These are phyloP conservation scores for Emys orbicularis DNA, from an alignment of 2,797 vertebrate genomes.

Conservation along the genomic window DNA sequence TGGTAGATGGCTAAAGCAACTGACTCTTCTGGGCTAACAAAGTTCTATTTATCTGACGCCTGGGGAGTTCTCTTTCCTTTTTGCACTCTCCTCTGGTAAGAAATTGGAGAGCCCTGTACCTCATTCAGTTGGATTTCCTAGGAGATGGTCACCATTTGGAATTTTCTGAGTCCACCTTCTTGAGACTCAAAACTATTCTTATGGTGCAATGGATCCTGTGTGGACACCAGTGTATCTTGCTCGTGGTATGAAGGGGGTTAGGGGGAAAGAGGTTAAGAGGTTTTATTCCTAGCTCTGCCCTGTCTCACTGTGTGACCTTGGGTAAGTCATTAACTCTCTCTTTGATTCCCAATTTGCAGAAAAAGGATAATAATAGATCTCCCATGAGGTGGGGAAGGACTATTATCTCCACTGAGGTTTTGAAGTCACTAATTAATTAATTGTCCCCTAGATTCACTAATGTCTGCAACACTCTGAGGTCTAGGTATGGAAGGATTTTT, in stretches of 20 bases:
- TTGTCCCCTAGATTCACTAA: background rate
- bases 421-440: background rate
- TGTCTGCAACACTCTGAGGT: background rate
- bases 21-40: background rate
- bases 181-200: background rate
- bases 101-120: background rate
- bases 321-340: background rate
- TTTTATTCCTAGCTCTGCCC: background rate
- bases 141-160: background rate
- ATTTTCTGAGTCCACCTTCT: background rate
- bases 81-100: background rate
- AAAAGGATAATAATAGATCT: background rate
- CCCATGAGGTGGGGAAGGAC: background rate
- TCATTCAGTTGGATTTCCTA: background rate
- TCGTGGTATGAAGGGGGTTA: background rate
- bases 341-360: background rate
- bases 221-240: fast-evolving
- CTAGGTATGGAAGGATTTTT: background rate
- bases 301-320: background rate
- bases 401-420: fast-evolving
- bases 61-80: background rate
- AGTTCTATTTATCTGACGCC: background rate
- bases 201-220: background rate
- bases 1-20: background rate
- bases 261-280: too few species aligned